These are phyloP conservation scores for Rambutsinella grinnellia DNA, from an alignment of 2,888 invertebrate species.

Conservation along the genomic window DNA sequence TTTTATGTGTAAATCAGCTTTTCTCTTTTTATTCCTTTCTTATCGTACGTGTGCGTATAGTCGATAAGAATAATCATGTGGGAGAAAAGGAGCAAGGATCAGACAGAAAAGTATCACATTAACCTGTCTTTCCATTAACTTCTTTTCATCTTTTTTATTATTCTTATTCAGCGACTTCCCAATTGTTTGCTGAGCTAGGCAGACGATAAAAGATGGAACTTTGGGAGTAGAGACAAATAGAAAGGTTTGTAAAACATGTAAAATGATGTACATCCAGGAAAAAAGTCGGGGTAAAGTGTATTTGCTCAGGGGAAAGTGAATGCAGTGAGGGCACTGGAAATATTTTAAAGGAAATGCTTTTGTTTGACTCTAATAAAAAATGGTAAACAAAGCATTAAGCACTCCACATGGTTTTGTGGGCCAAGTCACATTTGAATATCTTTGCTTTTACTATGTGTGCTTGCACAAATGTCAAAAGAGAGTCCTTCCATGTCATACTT, in stretches of 20 bases:
- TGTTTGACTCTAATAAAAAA: neutral
- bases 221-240: too few species aligned
- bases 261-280: neutral
- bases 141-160: constrained; percentile 7
- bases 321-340: too few species aligned
- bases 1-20: neutral
- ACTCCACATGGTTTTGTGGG: neutral
- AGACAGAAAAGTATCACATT: constrained; percentile 10
- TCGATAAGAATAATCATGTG: neutral
- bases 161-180: neutral
- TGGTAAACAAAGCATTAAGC: neutral
- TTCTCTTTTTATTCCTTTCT: neutral
- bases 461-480: too few species aligned
- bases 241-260: neutral
- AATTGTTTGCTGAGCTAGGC: constrained; percentile 2
- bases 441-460: too few species aligned
- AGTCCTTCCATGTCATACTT: neutral
- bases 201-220: neutral
- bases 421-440: too few species aligned
- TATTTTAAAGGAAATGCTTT: too few species aligned
- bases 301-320: neutral
- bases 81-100: neutral
- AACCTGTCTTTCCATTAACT: constrained; percentile 10
- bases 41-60: neutral
- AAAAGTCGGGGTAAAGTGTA: neutral